Percentiles rank a stretch among this genome's conserved stretches.
phyloP scores from a whole-genome alignment of 2,888 invertebrate genomes.

The Sarcophaga rosellei region DNA sequence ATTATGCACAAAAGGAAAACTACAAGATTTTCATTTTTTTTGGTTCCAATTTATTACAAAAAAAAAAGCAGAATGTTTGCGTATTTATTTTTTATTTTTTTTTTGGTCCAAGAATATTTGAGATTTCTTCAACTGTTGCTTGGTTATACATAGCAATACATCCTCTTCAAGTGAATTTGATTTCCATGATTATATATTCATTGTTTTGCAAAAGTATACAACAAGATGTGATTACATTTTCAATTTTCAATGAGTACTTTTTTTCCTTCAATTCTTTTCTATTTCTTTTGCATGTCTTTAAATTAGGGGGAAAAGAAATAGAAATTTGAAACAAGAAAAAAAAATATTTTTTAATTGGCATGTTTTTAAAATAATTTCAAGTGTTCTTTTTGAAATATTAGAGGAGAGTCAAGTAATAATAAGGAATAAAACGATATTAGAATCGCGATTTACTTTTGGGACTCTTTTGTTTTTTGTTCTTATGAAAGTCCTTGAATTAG shows the following conservation, averaged over 20 bases:
- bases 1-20: slow-evolving; percentile 7
- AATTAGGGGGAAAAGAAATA: slow-evolving; percentile 5
- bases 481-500: no score
- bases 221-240: slow-evolving; percentile 29
- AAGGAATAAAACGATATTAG: no score
- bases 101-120: no score
- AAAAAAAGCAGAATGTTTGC: not conserved
- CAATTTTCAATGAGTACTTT: no score
- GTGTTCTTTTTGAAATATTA: slow-evolving; percentile 24
- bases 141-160: not conserved
- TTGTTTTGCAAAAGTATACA: slow-evolving; percentile 14
- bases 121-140: slow-evolving; percentile 31
- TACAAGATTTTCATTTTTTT: slow-evolving; percentile 5
- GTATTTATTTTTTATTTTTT: not conserved
- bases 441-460: not conserved
- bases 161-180: not conserved
- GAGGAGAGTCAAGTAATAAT: not conserved
- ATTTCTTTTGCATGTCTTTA: not conserved
- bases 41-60: not conserved
- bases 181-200: slow-evolving; percentile 38
- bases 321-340: not conserved
- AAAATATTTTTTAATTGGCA: slow-evolving; percentile 57
- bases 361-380: slow-evolving; percentile 54
- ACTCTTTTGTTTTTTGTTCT: no score
- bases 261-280: not conserved